Percentiles rank a stretch among this genome's conserved stretches.
These are phyloP conservation scores for Buceros bicornis DNA, from an alignment of 2,797 vertebrate genomes.

Conservation along the genomic window DNA sequence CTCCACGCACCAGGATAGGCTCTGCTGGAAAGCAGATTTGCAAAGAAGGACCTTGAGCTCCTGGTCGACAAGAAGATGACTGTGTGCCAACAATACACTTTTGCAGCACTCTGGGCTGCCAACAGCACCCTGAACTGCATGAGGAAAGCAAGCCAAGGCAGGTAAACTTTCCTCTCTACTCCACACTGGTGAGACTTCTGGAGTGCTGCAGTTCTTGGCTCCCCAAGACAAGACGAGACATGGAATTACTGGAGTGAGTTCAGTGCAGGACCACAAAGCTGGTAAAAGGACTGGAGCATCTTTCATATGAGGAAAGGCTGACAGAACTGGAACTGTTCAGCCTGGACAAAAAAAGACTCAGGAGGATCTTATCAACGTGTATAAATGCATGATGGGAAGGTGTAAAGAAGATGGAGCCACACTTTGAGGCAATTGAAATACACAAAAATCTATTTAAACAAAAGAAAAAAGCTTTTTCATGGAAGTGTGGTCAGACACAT, in stretches of 20 bases:
- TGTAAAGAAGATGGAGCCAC: not conserved
- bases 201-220: not conserved
- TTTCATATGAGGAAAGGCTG: not conserved
- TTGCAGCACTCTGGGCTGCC: not conserved
- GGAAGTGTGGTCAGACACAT: not conserved
- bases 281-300: not conserved
- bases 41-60: not conserved
- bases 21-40: not conserved
- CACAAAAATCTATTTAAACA: not conserved
- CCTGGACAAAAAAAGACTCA: not conserved
- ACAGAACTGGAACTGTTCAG: not conserved
- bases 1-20: not conserved
- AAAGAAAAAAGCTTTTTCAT: not conserved
- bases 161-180: not conserved
- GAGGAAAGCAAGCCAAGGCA: not conserved
- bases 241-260: not conserved
- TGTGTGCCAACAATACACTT: not conserved
- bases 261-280: not conserved
- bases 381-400: not conserved
- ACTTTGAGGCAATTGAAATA: not conserved
- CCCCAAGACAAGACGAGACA: not conserved
- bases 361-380: not conserved
- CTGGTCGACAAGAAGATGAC: not conserved
- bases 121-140: not conserved
- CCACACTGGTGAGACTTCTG: not conserved